phyloP scores from a whole-genome alignment of 2,888 invertebrate genomes.

The Augiades crinisus region DNA sequence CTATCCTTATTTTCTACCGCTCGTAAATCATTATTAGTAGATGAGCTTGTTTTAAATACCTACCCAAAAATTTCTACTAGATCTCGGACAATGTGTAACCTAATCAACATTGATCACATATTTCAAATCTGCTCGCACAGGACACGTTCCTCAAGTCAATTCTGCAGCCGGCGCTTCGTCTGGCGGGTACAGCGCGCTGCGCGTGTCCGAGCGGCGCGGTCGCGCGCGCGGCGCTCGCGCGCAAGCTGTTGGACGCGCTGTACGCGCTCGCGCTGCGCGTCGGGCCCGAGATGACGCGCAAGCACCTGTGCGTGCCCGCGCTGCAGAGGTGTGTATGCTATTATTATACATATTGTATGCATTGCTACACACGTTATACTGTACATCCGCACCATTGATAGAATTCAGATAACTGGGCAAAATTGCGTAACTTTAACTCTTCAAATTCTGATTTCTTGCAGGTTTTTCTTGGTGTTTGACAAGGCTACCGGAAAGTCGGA shows the following conservation, averaged over 20 bases:
- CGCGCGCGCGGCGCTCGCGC: conserved; percentile 88
- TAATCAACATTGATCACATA: no score
- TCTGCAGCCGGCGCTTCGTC: conserved; percentile 89
- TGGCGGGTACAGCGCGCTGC: conserved; percentile 89
- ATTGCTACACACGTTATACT: no score
- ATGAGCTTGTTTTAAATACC: no score
- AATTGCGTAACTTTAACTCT: no score
- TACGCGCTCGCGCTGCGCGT: conserved; percentile 89
- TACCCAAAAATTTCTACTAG: no score
- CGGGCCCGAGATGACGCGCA: conserved; percentile 89
- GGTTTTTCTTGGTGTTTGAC: conserved; percentile 91
- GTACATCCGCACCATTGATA: no score
- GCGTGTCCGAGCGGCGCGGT: conserved; percentile 90
- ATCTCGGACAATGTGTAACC: no score
- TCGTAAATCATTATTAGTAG: no score
- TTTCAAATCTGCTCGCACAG: no score
- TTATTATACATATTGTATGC: conserved; percentile 1
- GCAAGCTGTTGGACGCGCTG: conserved; percentile 91
- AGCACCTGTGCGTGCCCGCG: conserved; percentile 86
- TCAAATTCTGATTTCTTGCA: conserved; percentile 44
- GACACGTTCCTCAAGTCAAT: conserved; percentile 93
- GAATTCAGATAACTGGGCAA: no score
- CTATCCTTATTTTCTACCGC: no score
- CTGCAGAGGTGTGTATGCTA: conserved; percentile 65
- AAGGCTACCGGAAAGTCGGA: conserved; percentile 83